Evolutionary conservation across 2,888 invertebrate genomes (phyloP), one percentile per base, ranked within the genome.

Genomic region (Balanococcus diminutus): DNA sequence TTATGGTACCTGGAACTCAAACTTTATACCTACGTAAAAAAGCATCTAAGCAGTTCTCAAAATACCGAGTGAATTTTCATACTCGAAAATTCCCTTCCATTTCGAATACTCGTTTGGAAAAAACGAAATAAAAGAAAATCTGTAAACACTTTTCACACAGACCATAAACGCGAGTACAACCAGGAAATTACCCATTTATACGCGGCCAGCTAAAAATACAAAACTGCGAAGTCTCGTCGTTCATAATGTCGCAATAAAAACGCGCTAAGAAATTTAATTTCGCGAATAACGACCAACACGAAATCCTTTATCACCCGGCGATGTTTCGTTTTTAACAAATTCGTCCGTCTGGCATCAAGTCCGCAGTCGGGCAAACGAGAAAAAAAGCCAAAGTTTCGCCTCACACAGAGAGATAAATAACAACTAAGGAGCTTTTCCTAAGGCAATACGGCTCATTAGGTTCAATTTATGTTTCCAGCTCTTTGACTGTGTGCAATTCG

Each of bases 381-480:
- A 67, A 67, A 67, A 25, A 28, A 14, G 28, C 6, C 4, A 3
- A 51, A 51, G 19, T 51, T 51, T 28, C 28, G 5, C 25, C 25
- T 67, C n/a, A 32, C 32, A 75, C n/a, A n/a, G n/a, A n/a, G n/a
- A n/a, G n/a, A n/a, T 75, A 75, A 75, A 75, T 75, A 75, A 75
- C 75, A 75, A 75, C 75, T 75, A 75, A 75, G 75, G 32, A 75
- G 75, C 75, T 75, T 75, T 75, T 75, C n/a, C n/a, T 32, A 32
- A 8, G 75, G 32, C 32, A 75, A 31, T 32, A 32, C 19, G 75
- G 25, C 75, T 75, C 75, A 75, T 75, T 75, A 75, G 32, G 32
- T 75, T 75, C 75, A 75, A 75, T 75, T 75, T 75, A 75, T 75
- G 75, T 75, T 75, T 75, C n/a, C 75, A 75, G 36, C 75, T 75